Evolutionary conservation across 2,113 vertebrate species (phyloP).

Genomic region (Agelaius tricolor): DNA sequence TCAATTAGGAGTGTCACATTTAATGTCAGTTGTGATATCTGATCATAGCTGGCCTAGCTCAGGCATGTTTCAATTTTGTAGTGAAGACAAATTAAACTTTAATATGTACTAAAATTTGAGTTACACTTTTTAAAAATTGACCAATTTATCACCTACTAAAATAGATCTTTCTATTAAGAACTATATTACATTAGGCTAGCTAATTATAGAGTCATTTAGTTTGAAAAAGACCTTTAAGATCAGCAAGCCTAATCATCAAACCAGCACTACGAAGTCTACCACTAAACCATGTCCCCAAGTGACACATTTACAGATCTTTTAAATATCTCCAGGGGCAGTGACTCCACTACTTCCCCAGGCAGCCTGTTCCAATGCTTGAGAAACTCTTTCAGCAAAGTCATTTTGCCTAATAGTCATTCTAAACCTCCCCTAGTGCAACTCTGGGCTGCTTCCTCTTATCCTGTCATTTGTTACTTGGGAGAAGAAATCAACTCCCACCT

Average conservation of each 20-base stretch:
- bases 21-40: background rate
- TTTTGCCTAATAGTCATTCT: background rate
- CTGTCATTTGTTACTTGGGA: background rate
- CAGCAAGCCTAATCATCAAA: background rate
- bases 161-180: background rate
- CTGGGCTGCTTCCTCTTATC: background rate
- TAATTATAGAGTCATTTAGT: background rate
- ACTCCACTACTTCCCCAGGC: background rate
- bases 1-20: background rate
- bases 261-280: background rate
- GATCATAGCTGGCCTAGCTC: background rate
- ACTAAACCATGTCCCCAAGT: background rate
- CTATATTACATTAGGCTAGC: background rate
- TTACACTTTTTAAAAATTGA: background rate
- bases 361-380: background rate
- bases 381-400: background rate
- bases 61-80: background rate
- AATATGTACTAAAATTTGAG: background rate
- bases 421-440: background rate
- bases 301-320: background rate
- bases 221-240: background rate
- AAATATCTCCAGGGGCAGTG: background rate
- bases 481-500: rapidly evolving
- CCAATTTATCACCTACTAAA: background rate
- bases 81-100: conserved; percentile 6